phyloP scores from a whole-genome alignment of 2,797 vertebrate species.

The Enteromius mattozi region DNA sequence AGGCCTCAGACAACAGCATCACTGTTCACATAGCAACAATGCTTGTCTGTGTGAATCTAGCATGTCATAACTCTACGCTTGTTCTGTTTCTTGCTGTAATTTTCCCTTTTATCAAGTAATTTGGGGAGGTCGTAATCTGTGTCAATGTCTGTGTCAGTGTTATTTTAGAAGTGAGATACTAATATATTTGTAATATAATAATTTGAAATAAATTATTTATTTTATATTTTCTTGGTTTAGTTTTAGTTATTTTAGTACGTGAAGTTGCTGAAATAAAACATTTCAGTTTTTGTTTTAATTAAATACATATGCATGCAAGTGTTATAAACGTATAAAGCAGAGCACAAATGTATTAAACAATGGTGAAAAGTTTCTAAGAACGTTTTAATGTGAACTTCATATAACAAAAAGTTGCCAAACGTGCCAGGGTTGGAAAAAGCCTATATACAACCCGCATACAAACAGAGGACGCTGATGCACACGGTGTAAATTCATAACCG shows the following conservation, averaged over 20 bases:
- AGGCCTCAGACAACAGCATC: slow-evolving; percentile 24
- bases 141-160: too few species aligned
- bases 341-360: too few species aligned
- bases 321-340: too few species aligned
- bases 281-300: too few species aligned
- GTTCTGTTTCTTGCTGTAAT: background rate
- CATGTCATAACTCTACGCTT: background rate
- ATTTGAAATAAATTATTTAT: background rate
- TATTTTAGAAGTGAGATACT: background rate
- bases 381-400: background rate
- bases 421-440: background rate
- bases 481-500: background rate
- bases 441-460: too few species aligned
- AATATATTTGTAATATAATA: background rate
- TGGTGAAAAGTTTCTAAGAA: background rate
- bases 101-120: background rate
- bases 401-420: background rate
- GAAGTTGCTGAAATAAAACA: background rate
- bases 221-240: background rate
- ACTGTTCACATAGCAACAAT: slow-evolving; percentile 36
- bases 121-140: background rate
- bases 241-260: background rate
- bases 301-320: too few species aligned
- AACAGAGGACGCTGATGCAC: background rate
- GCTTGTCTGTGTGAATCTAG: slow-evolving; percentile 3